These are phyloP conservation scores for Lacerta viridis DNA, from an alignment of 2,797 vertebrate genomes.

Conservation along the genomic window DNA sequence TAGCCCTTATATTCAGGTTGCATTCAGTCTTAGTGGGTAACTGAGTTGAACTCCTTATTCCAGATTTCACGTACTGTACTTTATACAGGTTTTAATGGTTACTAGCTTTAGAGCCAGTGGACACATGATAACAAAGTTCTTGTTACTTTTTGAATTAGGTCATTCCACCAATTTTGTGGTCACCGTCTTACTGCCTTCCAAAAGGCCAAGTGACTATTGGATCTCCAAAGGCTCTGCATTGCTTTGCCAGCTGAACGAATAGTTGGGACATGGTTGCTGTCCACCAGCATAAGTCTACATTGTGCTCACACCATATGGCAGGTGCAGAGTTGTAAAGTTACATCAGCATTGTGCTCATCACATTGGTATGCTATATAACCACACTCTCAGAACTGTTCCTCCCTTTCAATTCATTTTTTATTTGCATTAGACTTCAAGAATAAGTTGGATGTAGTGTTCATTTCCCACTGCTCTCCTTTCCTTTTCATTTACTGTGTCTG, in stretches of 20 bases:
- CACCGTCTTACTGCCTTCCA: slow-evolving; percentile 83
- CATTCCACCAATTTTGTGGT: slow-evolving; percentile 88
- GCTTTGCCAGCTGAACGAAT: slow-evolving; percentile 85
- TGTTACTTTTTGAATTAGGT: slow-evolving; percentile 72
- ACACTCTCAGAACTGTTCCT: not conserved
- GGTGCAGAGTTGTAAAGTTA: not conserved
- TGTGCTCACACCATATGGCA: not conserved
- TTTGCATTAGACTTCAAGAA: not conserved
- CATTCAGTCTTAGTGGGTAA: not conserved
- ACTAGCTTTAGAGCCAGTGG: not conserved
- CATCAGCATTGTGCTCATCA: not conserved
- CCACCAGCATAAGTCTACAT: not conserved
- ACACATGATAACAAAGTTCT: not conserved
- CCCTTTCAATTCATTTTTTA: not conserved
- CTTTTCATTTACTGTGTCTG: not conserved
- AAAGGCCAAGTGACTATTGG: slow-evolving; percentile 83
- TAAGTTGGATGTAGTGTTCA: not conserved
- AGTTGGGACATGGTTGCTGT: slow-evolving; percentile 40
- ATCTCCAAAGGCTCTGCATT: slow-evolving; percentile 86
- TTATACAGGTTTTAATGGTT: not conserved
- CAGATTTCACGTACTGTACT: not conserved
- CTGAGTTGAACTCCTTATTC: not conserved
- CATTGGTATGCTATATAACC: not conserved
- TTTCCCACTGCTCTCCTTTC: not conserved
- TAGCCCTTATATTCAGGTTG: not conserved